Conservation (phyloP, 2,113 vertebrate genomes). For the Anser brachyrhynchus region DNA sequence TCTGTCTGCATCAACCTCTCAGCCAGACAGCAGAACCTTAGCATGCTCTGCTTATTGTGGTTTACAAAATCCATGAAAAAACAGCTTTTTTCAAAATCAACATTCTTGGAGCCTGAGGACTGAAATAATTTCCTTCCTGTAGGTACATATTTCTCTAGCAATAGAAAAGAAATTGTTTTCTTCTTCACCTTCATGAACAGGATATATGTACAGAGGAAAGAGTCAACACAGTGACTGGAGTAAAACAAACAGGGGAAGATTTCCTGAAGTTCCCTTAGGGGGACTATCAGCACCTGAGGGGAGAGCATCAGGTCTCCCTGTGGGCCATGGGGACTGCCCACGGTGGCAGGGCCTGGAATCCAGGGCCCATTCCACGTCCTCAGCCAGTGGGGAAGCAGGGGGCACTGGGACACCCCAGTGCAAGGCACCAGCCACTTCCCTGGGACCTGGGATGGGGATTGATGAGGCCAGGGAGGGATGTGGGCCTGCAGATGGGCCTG, state of each 20-base stretch:
- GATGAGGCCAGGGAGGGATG: fast-evolving
- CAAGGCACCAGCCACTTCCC: fast-evolving
- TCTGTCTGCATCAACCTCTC: not conserved
- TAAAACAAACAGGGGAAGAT: not conserved
- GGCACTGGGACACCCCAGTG: not conserved
- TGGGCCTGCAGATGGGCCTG: fast-evolving
- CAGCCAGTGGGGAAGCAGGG: not conserved
- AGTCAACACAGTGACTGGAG: not conserved
- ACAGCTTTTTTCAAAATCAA: not conserved
- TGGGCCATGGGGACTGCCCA: no score
- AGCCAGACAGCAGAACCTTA: not conserved
- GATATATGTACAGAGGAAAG: not conserved
- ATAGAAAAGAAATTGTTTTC: not conserved
- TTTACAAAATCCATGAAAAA: not conserved
- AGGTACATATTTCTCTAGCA: not conserved
- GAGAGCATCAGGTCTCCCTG: not conserved
- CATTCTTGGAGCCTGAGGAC: not conserved
- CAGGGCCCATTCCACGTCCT: fast-evolving
- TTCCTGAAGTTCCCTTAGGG: not conserved
- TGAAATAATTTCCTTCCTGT: not conserved
- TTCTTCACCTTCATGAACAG: not conserved
- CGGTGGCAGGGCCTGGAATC: not conserved
- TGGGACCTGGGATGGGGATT: fast-evolving
- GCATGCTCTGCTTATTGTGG: not conserved
- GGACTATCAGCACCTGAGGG: not conserved